These are phyloP conservation scores for Drosophila multiciliata DNA, from an alignment of 2,888 invertebrate genomes.

Conservation along the genomic window DNA sequence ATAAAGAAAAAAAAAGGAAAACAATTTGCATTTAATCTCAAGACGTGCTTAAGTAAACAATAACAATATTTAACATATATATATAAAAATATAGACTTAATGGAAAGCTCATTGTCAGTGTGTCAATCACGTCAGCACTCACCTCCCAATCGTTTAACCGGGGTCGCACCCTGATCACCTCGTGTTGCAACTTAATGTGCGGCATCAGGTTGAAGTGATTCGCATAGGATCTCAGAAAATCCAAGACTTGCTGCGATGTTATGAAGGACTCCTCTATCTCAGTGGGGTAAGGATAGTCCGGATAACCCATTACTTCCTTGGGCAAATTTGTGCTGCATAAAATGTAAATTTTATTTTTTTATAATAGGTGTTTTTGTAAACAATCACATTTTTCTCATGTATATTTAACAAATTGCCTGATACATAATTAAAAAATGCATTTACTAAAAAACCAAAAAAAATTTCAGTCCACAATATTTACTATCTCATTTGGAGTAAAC, in stretches of 20 bases:
- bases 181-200: conserved; percentile 88
- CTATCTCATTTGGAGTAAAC: neutral
- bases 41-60: conserved; percentile 8
- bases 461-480: neutral
- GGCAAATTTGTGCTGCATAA: conserved; percentile 93
- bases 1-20: neutral
- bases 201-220: conserved; percentile 88
- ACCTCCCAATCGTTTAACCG: conserved; percentile 88
- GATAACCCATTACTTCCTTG: conserved; percentile 97
- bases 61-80: conserved; percentile 12
- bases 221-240: conserved; percentile 91
- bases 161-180: conserved; percentile 87
- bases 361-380: neutral
- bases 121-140: conserved; percentile 75
- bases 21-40: conserved; percentile 26
- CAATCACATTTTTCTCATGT: neutral
- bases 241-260: conserved; percentile 89
- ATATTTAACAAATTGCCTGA: neutral
- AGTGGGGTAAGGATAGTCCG: conserved; percentile 92
- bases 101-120: conserved; percentile 5
- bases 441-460: too few relatives aligned
- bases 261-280: conserved; percentile 89
- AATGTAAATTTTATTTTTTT: neutral
- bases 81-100: conserved; percentile 9
- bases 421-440: neutral